phyloP scores from a whole-genome alignment of 2,797 vertebrate species.

The Coilia nasus region DNA sequence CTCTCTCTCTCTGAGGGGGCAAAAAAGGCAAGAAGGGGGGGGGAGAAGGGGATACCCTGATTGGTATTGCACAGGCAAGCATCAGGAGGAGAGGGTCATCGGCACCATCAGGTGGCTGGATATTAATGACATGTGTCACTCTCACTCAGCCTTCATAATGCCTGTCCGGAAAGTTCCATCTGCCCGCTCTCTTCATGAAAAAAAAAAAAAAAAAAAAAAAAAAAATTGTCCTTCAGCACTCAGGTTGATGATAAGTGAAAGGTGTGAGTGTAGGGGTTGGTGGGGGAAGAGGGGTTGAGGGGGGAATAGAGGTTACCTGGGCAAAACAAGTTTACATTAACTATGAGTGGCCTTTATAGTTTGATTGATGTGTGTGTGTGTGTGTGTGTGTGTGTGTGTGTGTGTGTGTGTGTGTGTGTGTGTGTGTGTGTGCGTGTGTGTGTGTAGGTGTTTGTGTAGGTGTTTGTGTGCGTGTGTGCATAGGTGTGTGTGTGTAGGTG shows the following conservation, averaged over 20 bases:
- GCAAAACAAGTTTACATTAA: neutral
- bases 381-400: no score
- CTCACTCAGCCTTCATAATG: conserved; percentile 34
- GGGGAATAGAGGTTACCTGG: neutral
- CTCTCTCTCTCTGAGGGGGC: neutral
- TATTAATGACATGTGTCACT: conserved; percentile 53
- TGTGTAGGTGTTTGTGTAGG: neutral
- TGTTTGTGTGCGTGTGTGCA: conserved; percentile 1
- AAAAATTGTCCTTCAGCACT: conserved; percentile 28
- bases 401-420: neutral
- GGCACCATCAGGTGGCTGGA: conserved; percentile 46
- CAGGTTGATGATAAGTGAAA: conserved; percentile 17
- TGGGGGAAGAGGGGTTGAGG: neutral
- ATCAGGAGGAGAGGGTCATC: conserved; percentile 19
- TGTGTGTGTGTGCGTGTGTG: conserved; percentile 24
- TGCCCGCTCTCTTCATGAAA: neutral
- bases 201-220: conserved; percentile 1
- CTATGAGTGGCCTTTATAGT: neutral
- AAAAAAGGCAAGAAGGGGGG: neutral
- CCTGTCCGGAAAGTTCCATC: neutral
- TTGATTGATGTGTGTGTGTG: neutral
- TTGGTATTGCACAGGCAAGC: conserved; percentile 34
- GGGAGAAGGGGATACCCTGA: conserved; percentile 28
- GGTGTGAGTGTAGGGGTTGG: conserved; percentile 24
- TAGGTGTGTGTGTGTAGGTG: neutral